Conservation (phyloP, 92 coral and sea anemone species). For the Zoanthus solanderi region DNA sequence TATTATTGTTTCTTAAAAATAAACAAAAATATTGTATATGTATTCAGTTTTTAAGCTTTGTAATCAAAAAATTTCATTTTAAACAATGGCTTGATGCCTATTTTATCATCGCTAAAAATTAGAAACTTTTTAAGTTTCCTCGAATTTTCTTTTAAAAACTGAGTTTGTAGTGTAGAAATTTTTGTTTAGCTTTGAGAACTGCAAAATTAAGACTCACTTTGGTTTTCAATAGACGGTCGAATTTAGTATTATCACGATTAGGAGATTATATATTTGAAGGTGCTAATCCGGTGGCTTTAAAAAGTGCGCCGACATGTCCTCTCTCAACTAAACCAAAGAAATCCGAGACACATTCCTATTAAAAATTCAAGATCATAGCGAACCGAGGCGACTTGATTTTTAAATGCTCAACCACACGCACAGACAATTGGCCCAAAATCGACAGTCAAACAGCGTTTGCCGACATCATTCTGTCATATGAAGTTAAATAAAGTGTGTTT, state of each 20-base stretch:
- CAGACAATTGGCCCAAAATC: neutral
- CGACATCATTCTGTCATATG: conserved; percentile 22
- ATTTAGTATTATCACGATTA: conserved; percentile 21
- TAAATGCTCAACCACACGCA: conserved; percentile 34
- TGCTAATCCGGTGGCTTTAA: conserved; percentile 35
- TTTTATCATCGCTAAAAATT: neutral
- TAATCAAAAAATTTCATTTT: conserved; percentile 39
- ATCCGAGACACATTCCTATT: conserved; percentile 19
- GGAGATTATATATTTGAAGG: conserved; percentile 29
- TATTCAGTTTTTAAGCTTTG: conserved; percentile 26
- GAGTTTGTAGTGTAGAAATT: neutral
- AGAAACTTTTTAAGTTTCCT: neutral
- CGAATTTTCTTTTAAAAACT: neutral
- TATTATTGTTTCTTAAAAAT: conserved; percentile 20
- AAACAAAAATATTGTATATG: conserved; percentile 22
- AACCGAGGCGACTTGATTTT: conserved; percentile 12
- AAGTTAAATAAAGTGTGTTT: conserved; percentile 15
- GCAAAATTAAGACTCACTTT: neutral
- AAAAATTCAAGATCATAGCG: conserved; percentile 16
- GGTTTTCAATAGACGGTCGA: neutral
- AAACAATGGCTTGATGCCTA: conserved; percentile 14
- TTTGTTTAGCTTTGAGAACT: neutral
- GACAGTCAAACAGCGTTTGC: conserved; percentile 21
- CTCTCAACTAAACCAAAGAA: conserved; percentile 15
- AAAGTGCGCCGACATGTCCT: neutral